These are phyloP conservation scores for Perithous albicinctus DNA, from an alignment of 2,888 invertebrate genomes.

Conservation along the genomic window DNA sequence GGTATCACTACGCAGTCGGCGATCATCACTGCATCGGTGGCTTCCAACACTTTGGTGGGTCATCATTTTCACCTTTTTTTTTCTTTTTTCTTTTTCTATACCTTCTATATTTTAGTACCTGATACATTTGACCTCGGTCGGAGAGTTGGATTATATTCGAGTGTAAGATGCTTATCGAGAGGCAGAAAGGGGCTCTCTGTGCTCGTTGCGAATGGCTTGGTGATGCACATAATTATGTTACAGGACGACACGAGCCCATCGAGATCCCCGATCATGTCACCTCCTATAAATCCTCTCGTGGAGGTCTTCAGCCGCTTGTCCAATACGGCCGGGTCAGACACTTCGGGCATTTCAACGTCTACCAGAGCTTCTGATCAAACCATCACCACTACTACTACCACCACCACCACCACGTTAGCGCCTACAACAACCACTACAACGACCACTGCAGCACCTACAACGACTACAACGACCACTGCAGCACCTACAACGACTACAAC, in stretches of 20 bases:
- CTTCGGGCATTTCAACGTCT: slow-evolving; percentile 64
- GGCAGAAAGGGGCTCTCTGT: too few species aligned
- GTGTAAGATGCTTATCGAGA: slow-evolving; percentile 69
- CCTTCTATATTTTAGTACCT: neutral
- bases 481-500: slow-evolving; percentile 67
- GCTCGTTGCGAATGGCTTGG: slow-evolving; percentile 47
- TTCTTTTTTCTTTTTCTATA: too few species aligned
- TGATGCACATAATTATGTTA: slow-evolving; percentile 70
- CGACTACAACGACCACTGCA: slow-evolving; percentile 64
- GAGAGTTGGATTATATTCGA: slow-evolving; percentile 64
- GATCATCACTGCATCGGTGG: slow-evolving; percentile 79
- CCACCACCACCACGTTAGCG: slow-evolving; percentile 51
- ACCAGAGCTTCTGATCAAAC: slow-evolving; percentile 50
- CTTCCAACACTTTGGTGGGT: slow-evolving; percentile 80
- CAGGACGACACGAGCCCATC: slow-evolving; percentile 76
- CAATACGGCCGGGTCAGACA: slow-evolving; percentile 53
- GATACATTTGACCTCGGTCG: slow-evolving; percentile 25
- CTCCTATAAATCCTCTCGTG: slow-evolving; percentile 77
- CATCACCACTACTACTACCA: neutral
- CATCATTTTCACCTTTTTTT: neutral
- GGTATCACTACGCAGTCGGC: slow-evolving; percentile 81
- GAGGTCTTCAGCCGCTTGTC: slow-evolving; percentile 78
- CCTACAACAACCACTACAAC: slow-evolving; percentile 69
- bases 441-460: slow-evolving; percentile 66
- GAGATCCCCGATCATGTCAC: slow-evolving; percentile 70